Conservation (phyloP, 2,888 invertebrate genomes). For the Protodeltote pygarga region DNA sequence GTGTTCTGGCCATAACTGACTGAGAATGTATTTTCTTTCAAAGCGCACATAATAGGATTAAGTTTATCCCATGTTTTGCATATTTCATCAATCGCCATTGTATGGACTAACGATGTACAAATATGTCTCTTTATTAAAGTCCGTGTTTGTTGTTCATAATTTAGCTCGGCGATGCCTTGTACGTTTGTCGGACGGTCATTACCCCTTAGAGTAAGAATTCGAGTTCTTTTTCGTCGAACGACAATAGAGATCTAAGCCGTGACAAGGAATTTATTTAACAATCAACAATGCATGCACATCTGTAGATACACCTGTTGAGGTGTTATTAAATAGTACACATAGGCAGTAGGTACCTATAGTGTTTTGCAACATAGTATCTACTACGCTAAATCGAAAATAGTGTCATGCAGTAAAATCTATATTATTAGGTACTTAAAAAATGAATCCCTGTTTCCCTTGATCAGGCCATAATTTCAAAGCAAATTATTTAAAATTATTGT, state of each 20-base stretch:
- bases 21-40: conserved; percentile 37
- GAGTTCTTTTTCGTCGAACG: conserved; percentile 22
- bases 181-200: conserved; percentile 44
- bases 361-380: no score
- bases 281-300: conserved; percentile 19
- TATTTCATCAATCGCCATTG: conserved; percentile 81
- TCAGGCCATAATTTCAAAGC: no score
- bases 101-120: conserved; percentile 77
- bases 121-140: conserved; percentile 71
- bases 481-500: no score
- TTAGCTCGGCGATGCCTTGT: conserved; percentile 42
- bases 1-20: conserved; percentile 12
- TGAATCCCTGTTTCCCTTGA: no score
- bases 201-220: conserved; percentile 48
- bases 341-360: no score
- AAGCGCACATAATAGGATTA: conserved; percentile 61
- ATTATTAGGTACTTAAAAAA: no score
- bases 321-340: neutral
- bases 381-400: no score
- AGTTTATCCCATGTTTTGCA: conserved; percentile 66
- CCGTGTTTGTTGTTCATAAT: conserved; percentile 54
- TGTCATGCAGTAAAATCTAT: no score
- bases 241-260: conserved; percentile 15
- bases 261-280: conserved; percentile 23
- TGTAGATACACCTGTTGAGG: conserved; percentile 10